A percentile compares a stretch with the other conserved stretches of the same genome.
Evolutionary conservation across 1,140 invertebrate genomes (phyloP).

Genomic region (Trachelipus rathkii): DNA sequence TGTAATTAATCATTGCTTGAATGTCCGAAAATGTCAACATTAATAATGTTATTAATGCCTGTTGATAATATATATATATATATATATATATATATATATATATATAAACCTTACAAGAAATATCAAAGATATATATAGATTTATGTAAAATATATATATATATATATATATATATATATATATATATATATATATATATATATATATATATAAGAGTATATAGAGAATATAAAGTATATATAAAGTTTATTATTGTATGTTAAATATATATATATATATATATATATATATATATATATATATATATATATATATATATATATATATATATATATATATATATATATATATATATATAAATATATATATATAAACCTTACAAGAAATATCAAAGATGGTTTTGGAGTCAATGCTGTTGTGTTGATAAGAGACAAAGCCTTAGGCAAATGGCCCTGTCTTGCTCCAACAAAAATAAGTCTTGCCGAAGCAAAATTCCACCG

Average conservation of each 20-base stretch:
- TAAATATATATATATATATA: conserved; percentile 10
- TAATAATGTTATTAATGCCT: neutral
- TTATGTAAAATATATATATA: too few relatives aligned
- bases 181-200: too few relatives aligned
- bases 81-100: too few relatives aligned
- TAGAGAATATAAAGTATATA: too few relatives aligned
- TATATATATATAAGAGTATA: too few relatives aligned
- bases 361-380: neutral
- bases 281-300: conserved; percentile 1
- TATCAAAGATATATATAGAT: too few relatives aligned
- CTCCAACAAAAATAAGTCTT: neutral
- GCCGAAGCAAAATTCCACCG: conserved; percentile 4
- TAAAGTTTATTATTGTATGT: too few relatives aligned
- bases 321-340: conserved; percentile 1
- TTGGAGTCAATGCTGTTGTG: neutral
- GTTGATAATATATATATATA: too few relatives aligned
- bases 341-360: conserved; percentile 5
- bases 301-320: conserved; percentile 13
- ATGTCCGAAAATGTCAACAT: conserved; percentile 1
- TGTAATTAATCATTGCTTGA: conserved; percentile 8
- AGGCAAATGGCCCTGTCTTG: neutral
- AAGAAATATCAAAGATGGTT: neutral
- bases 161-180: too few relatives aligned
- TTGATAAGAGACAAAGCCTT: neutral
- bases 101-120: too few relatives aligned